These are phyloP conservation scores for Naja naja DNA, from an alignment of 2,113 vertebrate genomes.

Conservation along the genomic window DNA sequence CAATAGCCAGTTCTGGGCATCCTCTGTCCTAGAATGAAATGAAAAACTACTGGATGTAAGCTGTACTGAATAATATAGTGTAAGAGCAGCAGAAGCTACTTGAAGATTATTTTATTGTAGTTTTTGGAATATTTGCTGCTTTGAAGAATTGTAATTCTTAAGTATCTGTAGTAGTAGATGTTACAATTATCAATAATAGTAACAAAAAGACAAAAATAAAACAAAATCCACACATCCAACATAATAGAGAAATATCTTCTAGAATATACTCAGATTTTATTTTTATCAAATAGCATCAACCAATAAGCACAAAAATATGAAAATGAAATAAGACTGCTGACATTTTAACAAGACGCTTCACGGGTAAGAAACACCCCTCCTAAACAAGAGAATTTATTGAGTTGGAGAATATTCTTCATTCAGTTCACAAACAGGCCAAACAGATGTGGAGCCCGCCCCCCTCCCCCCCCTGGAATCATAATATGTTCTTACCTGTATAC, in stretches of 20 bases:
- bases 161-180: background rate
- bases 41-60: background rate
- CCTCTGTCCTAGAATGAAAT: background rate
- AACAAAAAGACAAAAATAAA: background rate
- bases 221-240: background rate
- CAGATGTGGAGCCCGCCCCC: background rate
- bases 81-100: background rate
- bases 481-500: constrained; percentile 78
- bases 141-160: background rate
- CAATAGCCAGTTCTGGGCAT: background rate
- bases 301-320: background rate
- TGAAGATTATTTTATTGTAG: background rate
- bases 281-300: background rate
- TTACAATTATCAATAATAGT: background rate
- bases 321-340: background rate
- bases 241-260: background rate
- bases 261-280: background rate
- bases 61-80: background rate
- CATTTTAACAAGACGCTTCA: background rate
- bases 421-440: background rate
- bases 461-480: background rate
- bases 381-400: background rate
- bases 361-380: background rate
- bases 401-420: background rate
- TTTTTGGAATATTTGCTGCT: background rate